Evolutionary conservation across 1,140 invertebrate species (phyloP), one percentile per base, ranked within the genome.

Genomic region (Pantala flavescens): DNA sequence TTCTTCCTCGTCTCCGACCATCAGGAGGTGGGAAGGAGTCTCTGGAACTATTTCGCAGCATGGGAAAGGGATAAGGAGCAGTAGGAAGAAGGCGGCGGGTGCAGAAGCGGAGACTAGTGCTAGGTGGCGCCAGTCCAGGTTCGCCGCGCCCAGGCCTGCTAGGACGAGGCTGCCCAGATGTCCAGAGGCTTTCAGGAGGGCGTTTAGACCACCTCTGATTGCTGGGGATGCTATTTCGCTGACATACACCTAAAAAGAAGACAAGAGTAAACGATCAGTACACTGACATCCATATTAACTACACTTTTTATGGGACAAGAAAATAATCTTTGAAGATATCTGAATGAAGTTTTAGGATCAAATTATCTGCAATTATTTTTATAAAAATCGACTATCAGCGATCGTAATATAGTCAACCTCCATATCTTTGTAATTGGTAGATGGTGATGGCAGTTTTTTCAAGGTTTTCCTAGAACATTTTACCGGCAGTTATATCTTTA

Each of bases 191-290:
- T 96, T 96, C 70, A 93, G 84, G 76, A 94, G 88, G 11, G 93
- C 91, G 77, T 92, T 94, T 23, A 96, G 84, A 76, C 91, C 90
- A 0, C 94, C 95, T 78, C 95, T 83, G 74, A 95, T 91, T 73
- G 91, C 89, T 19, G 93, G 91, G 43, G 93, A 89, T 16, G 94
- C 91, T 78, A 95, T 95, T 85, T 97, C 95, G 74, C 92, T 94
- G 76, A 96, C 90, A 83, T 96, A 97, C 74, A 96, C 90, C 89
- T 91, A 83, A 10, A 84, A 77, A 81, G 81, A 82, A 42, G 14
- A 23, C 0, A 73, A 11, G 36, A 71, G 73, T 19, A 0, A 21
- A 75, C 14, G 1, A 19, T 16, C 7, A 73, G 7, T 21, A n/a
- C n/a, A n/a, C 24, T 16, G 19, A 36, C 19, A 73, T 73, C 36